These are phyloP conservation scores for Thaumetopoea pityocampa DNA, from an alignment of 1,140 invertebrate genomes.

Conservation along the genomic window DNA sequence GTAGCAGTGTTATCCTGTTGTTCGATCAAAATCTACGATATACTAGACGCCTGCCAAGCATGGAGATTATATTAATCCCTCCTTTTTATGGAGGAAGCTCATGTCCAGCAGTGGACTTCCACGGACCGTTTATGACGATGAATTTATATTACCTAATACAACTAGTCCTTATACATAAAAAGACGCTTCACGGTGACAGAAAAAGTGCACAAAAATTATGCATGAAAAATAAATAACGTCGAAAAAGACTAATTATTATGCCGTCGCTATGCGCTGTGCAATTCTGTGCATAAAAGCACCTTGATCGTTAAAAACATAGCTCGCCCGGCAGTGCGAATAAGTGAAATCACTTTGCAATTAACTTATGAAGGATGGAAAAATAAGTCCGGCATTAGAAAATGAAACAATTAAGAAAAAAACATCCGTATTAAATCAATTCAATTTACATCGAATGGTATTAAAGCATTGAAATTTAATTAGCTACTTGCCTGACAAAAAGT, in stretches of 20 bases:
- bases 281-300: constrained; percentile 11
- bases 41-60: no score
- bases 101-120: no score
- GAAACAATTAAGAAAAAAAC: constrained; percentile 34
- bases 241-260: constrained; percentile 18
- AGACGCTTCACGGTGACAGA: neutral
- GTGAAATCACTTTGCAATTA: constrained; percentile 25
- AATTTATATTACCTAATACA: no score
- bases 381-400: constrained; percentile 28
- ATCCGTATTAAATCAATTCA: constrained; percentile 38
- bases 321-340: constrained; percentile 10
- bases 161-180: constrained; percentile 6
- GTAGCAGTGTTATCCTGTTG: no score
- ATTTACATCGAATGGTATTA: constrained; percentile 36
- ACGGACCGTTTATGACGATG: no score
- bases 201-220: constrained; percentile 16
- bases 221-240: constrained; percentile 15
- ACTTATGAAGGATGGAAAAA: constrained; percentile 22
- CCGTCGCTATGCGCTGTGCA: constrained; percentile 2
- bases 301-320: constrained; percentile 6
- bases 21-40: no score
- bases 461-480: constrained; percentile 57
- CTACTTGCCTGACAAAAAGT: constrained; percentile 40
- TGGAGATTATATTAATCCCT: no score
- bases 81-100: no score